Evolutionary conservation across 1,140 invertebrate genomes (phyloP), one percentile per base, ranked within the genome.

Genomic region (Ceratina calcarata): DNA sequence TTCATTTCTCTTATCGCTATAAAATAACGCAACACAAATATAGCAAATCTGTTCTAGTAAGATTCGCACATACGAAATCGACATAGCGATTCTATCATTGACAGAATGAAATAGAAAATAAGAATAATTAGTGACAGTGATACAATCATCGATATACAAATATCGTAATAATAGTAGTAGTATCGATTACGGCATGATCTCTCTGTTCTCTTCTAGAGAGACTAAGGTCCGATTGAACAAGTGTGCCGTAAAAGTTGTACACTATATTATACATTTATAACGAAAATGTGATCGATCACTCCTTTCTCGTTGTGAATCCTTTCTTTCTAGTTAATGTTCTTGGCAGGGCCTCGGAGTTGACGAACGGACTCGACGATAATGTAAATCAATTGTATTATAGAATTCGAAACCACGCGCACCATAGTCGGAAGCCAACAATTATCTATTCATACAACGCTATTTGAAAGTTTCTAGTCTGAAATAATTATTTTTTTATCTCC

Each of bases 291-390:
- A 53, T 60, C 62, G 72, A 45, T 76, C 70, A 62, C 68, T 75
- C 37, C 37, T 45, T 45, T 45, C 73, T 79, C 51, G 57, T 64
- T 68, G 83, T 61, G 27, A 60, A 67, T 71, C 66, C 49, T 55
- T 61, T 45, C 27, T 20, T 75, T 51, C 16, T 62, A 27, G 61
- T 72, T 69, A 87, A 86, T 78, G 75, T 84, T 87, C 84, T 86
- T 86, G 85, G 85, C 84, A 86, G 84, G 82, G 82, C 72, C 78
- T 86, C 85, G 75, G 78, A 81, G 62, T 78, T 67, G 84, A 87
- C 74, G 37, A 61, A 77, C 73, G 65, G 67, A 75, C 84, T 86
- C 77, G 84, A 86, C 64, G 74, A 86, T 82, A 37, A 61, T 45
- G n/a, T n/a, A 57, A 57, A 83, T 69, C 51, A 84, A 84, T 72